These are phyloP conservation scores for Galeruca laticollis DNA, from an alignment of 2,888 invertebrate species.

Conservation along the genomic window DNA sequence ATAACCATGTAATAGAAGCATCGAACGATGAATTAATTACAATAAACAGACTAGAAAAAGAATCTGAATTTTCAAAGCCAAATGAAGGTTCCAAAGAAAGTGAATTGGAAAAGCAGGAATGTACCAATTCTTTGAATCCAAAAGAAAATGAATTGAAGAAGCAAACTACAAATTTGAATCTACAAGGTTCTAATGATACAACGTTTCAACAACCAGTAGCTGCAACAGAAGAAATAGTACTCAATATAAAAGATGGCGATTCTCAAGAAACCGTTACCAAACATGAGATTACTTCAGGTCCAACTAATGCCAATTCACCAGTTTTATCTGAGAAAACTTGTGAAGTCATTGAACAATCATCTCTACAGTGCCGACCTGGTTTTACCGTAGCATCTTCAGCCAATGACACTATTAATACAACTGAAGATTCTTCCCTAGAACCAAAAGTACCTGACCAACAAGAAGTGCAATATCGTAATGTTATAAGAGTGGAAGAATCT, in stretches of 20 bases:
- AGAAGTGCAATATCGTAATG: constrained; percentile 49
- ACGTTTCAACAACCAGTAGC: constrained; percentile 9
- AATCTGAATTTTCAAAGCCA: not conserved
- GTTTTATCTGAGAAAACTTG: not conserved
- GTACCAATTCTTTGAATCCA: not conserved
- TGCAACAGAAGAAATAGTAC: constrained; percentile 6
- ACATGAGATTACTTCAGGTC: not conserved
- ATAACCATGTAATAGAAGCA: not conserved
- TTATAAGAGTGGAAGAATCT: constrained; percentile 55
- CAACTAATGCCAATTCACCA: not conserved
- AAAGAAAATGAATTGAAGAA: not conserved
- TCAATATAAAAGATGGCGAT: constrained; percentile 11
- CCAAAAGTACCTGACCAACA: constrained; percentile 24
- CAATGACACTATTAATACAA: constrained; percentile 11
- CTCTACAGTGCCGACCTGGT: not conserved
- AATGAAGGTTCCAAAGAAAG: not conserved
- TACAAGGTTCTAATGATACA: not conserved
- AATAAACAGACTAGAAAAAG: not conserved
- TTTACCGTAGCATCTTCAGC: not conserved
- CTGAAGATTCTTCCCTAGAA: constrained; percentile 22
- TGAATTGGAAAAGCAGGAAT: not conserved
- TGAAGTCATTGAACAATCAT: not conserved
- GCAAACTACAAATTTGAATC: not conserved
- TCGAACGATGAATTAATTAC: not conserved
- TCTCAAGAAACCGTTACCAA: not conserved